phyloP scores from a whole-genome alignment of 64 coral and sea anemone species.

The Montipora cactus region DNA sequence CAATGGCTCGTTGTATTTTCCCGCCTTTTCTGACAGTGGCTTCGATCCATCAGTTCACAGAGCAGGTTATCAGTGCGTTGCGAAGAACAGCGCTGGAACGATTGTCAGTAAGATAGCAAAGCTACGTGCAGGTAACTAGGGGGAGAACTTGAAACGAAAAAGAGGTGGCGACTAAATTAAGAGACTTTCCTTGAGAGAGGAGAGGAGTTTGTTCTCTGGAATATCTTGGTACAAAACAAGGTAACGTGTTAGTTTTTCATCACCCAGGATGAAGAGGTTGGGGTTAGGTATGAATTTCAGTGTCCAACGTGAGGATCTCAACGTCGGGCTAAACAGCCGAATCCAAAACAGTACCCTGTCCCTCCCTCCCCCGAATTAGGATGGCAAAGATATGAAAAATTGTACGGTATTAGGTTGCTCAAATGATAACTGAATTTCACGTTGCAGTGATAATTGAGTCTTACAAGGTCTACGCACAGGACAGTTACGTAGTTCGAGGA shows the following conservation, averaged over 20 bases:
- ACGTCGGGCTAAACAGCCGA: too few species aligned
- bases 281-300: too few species aligned
- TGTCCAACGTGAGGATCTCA: too few species aligned
- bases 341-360: too few species aligned
- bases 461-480: slow-evolving; percentile 74
- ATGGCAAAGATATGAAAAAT: too few species aligned
- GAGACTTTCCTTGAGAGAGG: neutral
- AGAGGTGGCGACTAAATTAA: neutral
- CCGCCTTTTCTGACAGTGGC: slow-evolving; percentile 60
- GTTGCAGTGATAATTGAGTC: slow-evolving; percentile 72
- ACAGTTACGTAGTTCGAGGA: slow-evolving; percentile 63
- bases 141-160: neutral
- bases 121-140: slow-evolving; percentile 73
- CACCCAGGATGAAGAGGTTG: too few species aligned
- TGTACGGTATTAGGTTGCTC: too few species aligned
- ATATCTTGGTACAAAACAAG: too few species aligned
- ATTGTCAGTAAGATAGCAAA: slow-evolving; percentile 76
- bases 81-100: slow-evolving; percentile 67
- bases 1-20: slow-evolving; percentile 85
- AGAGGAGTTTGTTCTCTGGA: neutral
- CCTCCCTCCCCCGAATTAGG: too few species aligned
- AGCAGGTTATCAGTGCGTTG: slow-evolving; percentile 77
- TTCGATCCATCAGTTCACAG: slow-evolving; percentile 72
- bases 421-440: neutral
- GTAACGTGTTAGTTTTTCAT: too few species aligned